Base-by-base conservation (phyloP, 2,113 vertebrate species). In the Epinephelus moara region DNA sequence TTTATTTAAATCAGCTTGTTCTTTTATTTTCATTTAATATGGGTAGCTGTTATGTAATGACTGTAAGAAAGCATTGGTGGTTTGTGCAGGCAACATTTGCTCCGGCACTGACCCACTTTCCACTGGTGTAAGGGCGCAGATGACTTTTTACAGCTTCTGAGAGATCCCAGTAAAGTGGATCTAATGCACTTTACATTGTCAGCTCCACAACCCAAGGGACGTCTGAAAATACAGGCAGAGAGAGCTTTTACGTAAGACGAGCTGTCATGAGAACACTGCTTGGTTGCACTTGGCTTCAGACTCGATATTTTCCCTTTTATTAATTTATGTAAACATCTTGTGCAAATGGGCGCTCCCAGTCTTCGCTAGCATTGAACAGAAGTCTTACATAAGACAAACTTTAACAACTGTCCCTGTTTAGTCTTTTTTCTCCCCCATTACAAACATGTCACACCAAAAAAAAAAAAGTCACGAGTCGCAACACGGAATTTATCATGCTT, bases 401-500 rank as follows among this genome's bases (percentile, higher is more conserved):
- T 33, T 47, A 47, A 70, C 56, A 50, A 5, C 27, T 56, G 13
- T 42, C 6, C 4, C 23, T 0, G 19, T 75, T 49, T 0, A 21
- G 11, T 23, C 19, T 3, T 56, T 56, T 56, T 61, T 57, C 18
- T 30, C 15, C n/a, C 1, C 15, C 45, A 21, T 1, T 13, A 68
- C 19, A 62, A 69, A 30, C 50, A 7, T 27, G 37, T 53, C 7
- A 1, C 11, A 7, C 17, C 0, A 56, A 68, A 70, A 30, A 30
- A 30, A 30, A 30, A 66, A 81, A 4, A 6, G 77, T 8, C 33
- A 37, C 33, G 1, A 37, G 33, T 37, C 30, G 73, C 45, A 74
- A 78, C 50, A 64, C 4, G 70, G 80, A 81, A 67, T 87, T 92
- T 78, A 87, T 90, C 94, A 95, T 96, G 95, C 95, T 96, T 96